Conservation (phyloP, 2,888 invertebrate species). For the Pinctada fucata region DNA sequence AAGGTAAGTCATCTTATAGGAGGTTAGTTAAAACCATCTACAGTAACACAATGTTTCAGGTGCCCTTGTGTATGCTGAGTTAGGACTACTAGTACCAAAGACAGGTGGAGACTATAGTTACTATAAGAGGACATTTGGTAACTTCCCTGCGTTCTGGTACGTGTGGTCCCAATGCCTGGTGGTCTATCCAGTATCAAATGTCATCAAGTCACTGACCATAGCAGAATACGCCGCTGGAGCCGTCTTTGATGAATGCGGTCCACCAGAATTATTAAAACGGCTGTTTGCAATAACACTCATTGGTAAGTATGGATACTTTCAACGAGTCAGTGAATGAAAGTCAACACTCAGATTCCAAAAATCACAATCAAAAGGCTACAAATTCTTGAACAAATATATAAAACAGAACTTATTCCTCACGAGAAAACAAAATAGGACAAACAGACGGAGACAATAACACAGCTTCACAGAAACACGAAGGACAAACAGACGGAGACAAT, state of each 20-base stretch:
- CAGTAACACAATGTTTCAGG: slow-evolving; percentile 4
- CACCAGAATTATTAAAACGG: slow-evolving; percentile 7
- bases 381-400: too few relatives aligned
- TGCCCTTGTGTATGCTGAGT: slow-evolving; percentile 37
- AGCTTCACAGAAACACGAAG: too few relatives aligned
- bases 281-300: slow-evolving; percentile 18
- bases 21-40: too few relatives aligned
- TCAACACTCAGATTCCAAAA: too few relatives aligned
- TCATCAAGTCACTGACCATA: slow-evolving; percentile 31
- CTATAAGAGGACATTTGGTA: slow-evolving; percentile 24
- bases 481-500: too few relatives aligned
- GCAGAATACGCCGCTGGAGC: slow-evolving; percentile 28
- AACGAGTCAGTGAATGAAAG: too few relatives aligned
- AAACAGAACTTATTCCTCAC: too few relatives aligned
- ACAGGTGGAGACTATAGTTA: slow-evolving; percentile 32
- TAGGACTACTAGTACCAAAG: slow-evolving; percentile 31
- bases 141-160: slow-evolving; percentile 30
- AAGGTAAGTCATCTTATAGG: too few relatives aligned
- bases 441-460: too few relatives aligned
- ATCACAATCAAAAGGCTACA: too few relatives aligned
- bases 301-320: slow-evolving; percentile 14
- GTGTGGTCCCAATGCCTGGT: slow-evolving; percentile 18
- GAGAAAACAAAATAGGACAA: too few relatives aligned
- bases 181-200: slow-evolving; percentile 3
- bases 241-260: slow-evolving; percentile 30